These are phyloP conservation scores for Heliothis virescens DNA, from an alignment of 1,140 invertebrate species.

Conservation along the genomic window DNA sequence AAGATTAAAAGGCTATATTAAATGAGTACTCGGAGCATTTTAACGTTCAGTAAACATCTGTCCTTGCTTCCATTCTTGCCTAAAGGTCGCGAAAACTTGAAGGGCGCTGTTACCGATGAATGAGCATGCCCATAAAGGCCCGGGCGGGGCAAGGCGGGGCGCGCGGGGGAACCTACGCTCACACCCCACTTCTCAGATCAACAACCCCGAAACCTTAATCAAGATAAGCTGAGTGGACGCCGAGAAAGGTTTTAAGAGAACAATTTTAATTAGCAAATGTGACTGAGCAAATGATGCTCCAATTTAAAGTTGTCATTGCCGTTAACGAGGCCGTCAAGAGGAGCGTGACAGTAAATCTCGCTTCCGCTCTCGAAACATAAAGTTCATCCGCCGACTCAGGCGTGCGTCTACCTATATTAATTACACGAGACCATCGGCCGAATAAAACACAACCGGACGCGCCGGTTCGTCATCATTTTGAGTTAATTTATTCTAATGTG, in stretches of 20 bases:
- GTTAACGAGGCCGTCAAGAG: conserved; percentile 39
- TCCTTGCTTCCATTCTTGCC: conserved; percentile 68
- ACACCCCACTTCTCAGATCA: conserved; percentile 69
- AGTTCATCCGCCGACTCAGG: conserved; percentile 33
- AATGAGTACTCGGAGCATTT: conserved; percentile 16
- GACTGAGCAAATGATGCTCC: conserved; percentile 40
- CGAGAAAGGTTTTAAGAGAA: conserved; percentile 62
- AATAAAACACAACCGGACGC: conserved; percentile 57
- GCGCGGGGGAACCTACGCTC: conserved; percentile 52
- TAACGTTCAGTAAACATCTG: conserved; percentile 59
- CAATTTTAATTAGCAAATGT: conserved; percentile 65
- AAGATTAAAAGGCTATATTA: neutral
- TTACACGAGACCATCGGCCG: conserved; percentile 50
- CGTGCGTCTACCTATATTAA: conserved; percentile 49
- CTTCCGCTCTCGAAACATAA: conserved; percentile 53
- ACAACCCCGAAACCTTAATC: conserved; percentile 81
- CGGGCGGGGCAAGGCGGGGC: conserved; percentile 57
- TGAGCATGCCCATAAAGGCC: conserved; percentile 65
- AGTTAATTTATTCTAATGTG: conserved; percentile 64
- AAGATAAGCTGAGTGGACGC: conserved; percentile 73
- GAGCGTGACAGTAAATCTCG: conserved; percentile 45
- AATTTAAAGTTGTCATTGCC: conserved; percentile 43
- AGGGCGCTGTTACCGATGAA: conserved; percentile 76
- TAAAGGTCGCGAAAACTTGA: conserved; percentile 77
- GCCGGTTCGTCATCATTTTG: conserved; percentile 56